phyloP scores from a whole-genome alignment of 2,113 vertebrate genomes.

The Prietella phreatophila region DNA sequence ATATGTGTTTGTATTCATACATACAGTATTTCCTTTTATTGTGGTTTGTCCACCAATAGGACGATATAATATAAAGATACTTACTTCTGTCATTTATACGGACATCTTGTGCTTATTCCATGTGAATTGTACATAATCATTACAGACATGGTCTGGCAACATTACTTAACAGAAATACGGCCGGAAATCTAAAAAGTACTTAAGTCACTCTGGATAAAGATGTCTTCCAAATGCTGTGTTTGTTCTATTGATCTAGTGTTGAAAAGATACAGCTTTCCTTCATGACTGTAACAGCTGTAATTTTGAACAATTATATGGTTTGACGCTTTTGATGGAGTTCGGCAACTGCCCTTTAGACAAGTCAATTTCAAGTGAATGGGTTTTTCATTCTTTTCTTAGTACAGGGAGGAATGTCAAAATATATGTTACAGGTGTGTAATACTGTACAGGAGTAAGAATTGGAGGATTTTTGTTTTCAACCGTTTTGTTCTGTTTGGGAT shows the following conservation, averaged over 20 bases:
- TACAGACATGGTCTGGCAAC: background rate
- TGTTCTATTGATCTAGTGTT: background rate
- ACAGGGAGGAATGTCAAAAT: background rate
- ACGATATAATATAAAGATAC: background rate
- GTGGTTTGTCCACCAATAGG: background rate
- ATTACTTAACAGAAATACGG: background rate
- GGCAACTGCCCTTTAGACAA: background rate
- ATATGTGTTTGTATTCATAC: too few relatives aligned
- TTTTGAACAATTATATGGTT: background rate
- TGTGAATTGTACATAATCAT: background rate
- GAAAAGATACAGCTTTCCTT: background rate
- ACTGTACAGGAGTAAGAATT: background rate
- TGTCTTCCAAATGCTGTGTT: background rate
- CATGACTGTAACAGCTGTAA: background rate
- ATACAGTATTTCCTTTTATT: background rate
- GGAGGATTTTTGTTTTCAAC: background rate
- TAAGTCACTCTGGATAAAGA: slow-evolving; percentile 8
- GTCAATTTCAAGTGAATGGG: background rate
- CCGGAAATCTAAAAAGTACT: background rate
- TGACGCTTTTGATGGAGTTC: background rate
- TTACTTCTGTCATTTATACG: background rate
- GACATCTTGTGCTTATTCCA: background rate
- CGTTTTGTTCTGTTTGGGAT: background rate
- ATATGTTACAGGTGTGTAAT: background rate
- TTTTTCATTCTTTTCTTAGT: background rate